These are phyloP conservation scores for Drosophila bocki DNA, from an alignment of 1,140 invertebrate genomes.

Conservation along the genomic window DNA sequence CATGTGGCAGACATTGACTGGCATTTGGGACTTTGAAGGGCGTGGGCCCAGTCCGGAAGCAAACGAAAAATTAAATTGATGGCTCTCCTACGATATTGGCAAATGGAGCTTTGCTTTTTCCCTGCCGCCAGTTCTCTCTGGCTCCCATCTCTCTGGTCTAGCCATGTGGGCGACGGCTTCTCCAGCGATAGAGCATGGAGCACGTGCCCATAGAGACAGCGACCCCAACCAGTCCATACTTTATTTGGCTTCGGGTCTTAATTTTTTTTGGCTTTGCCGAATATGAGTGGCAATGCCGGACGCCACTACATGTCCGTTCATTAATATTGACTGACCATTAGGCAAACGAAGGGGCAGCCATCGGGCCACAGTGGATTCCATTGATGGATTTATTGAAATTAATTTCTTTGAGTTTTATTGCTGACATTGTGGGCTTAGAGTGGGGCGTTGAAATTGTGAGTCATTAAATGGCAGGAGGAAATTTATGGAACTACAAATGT, in stretches of 20 bases:
- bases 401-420: constrained; percentile 69
- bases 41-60: constrained; percentile 63
- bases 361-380: constrained; percentile 20
- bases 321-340: constrained; percentile 46
- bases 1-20: constrained; percentile 41
- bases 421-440: constrained; percentile 25
- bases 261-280: constrained; percentile 22
- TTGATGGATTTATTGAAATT: constrained; percentile 83
- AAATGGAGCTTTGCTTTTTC: constrained; percentile 37
- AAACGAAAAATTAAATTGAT: constrained; percentile 71
- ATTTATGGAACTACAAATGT: neutral
- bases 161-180: constrained; percentile 47
- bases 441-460: constrained; percentile 52
- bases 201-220: constrained; percentile 32
- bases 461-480: constrained; percentile 23
- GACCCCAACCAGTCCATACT: constrained; percentile 24
- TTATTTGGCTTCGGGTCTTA: constrained; percentile 36
- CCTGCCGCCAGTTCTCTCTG: neutral
- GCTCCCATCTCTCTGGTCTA: constrained; percentile 9
- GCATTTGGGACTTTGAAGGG: constrained; percentile 40
- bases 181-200: neutral
- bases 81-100: constrained; percentile 52
- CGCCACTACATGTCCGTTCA: constrained; percentile 26
- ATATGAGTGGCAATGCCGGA: constrained; percentile 22
- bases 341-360: constrained; percentile 23